Evolutionary conservation across 1,140 invertebrate species (phyloP).

Genomic region (Rhizoglyphus robini): DNA sequence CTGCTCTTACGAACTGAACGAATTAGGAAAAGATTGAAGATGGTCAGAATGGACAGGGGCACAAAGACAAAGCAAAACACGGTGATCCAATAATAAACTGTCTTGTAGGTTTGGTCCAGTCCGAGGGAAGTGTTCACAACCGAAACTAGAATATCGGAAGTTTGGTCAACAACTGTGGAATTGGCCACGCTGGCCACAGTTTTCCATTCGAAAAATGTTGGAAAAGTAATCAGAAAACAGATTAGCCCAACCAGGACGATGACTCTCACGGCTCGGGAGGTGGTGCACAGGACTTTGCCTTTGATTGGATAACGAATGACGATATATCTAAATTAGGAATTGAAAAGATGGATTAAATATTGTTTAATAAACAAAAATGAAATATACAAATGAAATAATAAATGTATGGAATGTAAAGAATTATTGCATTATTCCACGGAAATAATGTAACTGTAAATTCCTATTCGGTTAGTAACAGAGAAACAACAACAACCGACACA

Average conservation of each 20-base stretch:
- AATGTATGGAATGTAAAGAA: too few species aligned
- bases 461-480: too few species aligned
- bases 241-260: slow-evolving; percentile 46
- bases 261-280: slow-evolving; percentile 39
- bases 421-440: too few species aligned
- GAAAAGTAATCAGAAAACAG: slow-evolving; percentile 33
- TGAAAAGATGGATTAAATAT: too few species aligned
- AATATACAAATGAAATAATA: neutral
- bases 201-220: slow-evolving; percentile 30
- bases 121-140: slow-evolving; percentile 34
- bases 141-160: slow-evolving; percentile 2
- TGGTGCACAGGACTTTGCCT: slow-evolving; percentile 53
- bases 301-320: slow-evolving; percentile 59
- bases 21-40: slow-evolving; percentile 57
- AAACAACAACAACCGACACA: too few species aligned
- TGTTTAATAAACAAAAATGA: too few species aligned
- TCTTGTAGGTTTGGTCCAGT: slow-evolving; percentile 41
- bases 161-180: slow-evolving; percentile 28
- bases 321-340: too few species aligned
- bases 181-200: slow-evolving; percentile 26
- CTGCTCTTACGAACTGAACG: slow-evolving; percentile 40
- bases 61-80: slow-evolving; percentile 49
- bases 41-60: slow-evolving; percentile 48
- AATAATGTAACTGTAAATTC: too few species aligned
- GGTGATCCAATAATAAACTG: slow-evolving; percentile 50